phyloP scores from a whole-genome alignment of 2,113 vertebrate genomes.

The Piliocolobus tephrosceles region DNA sequence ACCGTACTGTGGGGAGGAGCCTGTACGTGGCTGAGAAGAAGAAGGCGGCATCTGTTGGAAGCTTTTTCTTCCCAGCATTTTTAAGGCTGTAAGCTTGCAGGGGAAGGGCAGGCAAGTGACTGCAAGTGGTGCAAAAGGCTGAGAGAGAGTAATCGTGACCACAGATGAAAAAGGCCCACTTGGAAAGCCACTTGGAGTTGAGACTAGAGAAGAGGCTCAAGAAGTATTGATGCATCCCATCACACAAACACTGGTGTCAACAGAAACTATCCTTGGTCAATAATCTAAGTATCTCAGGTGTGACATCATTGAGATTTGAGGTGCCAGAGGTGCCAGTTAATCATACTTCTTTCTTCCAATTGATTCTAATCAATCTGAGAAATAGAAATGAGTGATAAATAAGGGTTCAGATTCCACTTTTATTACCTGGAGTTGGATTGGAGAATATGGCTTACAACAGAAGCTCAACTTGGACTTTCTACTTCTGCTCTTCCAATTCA shows the following conservation, averaged over 20 bases:
- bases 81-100: neutral
- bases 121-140: neutral
- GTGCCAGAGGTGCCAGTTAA: neutral
- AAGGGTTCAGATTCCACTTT: neutral
- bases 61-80: neutral
- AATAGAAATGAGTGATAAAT: neutral
- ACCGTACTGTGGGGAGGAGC: neutral
- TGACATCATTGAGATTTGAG: neutral
- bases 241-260: neutral
- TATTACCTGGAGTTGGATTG: neutral
- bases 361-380: neutral
- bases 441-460: neutral
- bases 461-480: neutral
- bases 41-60: neutral
- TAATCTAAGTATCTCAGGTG: neutral
- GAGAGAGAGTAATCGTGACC: neutral
- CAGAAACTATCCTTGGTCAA: neutral
- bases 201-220: neutral
- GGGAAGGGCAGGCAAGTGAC: neutral
- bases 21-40: neutral
- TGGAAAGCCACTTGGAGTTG: neutral
- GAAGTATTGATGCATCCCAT: neutral
- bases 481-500: neutral
- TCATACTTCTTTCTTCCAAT: neutral
- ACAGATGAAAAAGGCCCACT: neutral